Conservation (phyloP, 2,113 vertebrate genomes). For the Cranoglanis bouderius region DNA sequence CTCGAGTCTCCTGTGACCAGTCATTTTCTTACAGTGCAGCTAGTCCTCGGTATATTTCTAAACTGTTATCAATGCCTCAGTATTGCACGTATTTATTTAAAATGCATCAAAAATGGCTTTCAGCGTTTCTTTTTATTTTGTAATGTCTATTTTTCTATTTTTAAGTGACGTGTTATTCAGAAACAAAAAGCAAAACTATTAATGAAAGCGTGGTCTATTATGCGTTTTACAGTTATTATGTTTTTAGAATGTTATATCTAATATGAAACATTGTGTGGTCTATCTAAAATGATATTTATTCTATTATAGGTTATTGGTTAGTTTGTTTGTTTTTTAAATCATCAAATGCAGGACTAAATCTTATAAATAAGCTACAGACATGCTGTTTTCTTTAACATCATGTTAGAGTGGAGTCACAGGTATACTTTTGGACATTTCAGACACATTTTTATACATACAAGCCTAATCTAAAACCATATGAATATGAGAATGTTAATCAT, state of each 20-base stretch:
- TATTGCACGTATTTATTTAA: not conserved
- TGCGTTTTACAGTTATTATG: not conserved
- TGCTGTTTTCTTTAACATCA: not conserved
- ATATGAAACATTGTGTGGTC: not conserved
- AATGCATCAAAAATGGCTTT: not conserved
- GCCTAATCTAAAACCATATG: not conserved
- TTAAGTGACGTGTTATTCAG: not conserved
- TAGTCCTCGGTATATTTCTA: not conserved
- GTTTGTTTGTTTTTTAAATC: not conserved
- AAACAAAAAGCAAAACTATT: not conserved
- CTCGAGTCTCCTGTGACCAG: not conserved
- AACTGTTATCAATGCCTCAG: not conserved
- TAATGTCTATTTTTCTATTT: not conserved
- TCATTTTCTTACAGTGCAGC: not conserved
- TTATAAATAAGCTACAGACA: not conserved
- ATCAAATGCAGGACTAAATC: not conserved
- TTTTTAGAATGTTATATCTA: not conserved
- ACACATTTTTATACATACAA: not conserved
- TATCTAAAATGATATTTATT: not conserved
- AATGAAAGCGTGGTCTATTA: not conserved
- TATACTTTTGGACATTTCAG: not conserved
- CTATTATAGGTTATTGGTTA: not conserved
- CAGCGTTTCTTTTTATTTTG: not conserved
- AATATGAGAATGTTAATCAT: not conserved
- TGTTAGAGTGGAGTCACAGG: not conserved